Evolutionary conservation across 2,797 vertebrate species (phyloP).

Genomic region (Takifugu ocellatus): DNA sequence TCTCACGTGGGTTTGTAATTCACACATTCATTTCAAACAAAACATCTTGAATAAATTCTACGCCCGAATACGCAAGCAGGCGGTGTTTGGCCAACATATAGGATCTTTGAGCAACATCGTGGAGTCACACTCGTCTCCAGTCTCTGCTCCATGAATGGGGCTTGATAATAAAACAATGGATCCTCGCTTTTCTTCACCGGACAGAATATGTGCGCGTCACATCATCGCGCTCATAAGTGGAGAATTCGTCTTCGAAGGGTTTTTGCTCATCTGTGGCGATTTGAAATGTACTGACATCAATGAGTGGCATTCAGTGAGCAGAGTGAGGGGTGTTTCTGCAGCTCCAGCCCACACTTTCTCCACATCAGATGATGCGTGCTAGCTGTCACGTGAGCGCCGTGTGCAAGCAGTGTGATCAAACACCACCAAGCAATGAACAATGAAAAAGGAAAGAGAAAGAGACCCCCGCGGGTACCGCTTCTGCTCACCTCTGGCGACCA

Average conservation of each 20-base stretch:
- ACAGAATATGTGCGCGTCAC: not conserved
- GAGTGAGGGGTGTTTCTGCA: conserved; percentile 38
- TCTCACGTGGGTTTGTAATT: conserved; percentile 15
- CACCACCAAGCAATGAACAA: conserved; percentile 15
- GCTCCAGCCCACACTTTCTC: conserved; percentile 35
- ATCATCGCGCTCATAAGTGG: conserved; percentile 8
- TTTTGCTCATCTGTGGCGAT: conserved; percentile 15
- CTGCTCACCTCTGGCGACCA: conserved; percentile 63
- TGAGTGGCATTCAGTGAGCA: conserved; percentile 24
- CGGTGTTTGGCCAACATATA: too few relatives aligned
- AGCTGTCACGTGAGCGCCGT: conserved; percentile 66
- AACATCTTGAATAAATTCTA: conserved; percentile 17
- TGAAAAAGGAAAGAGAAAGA: conserved; percentile 20
- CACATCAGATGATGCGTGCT: conserved; percentile 65
- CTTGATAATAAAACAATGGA: not conserved
- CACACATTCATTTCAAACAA: conserved; percentile 23
- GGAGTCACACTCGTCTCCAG: conserved; percentile 2
- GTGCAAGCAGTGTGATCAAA: conserved; percentile 53
- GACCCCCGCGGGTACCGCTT: conserved; percentile 44
- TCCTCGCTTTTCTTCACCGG: not conserved
- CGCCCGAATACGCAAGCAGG: conserved; percentile 8
- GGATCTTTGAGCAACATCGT: not conserved
- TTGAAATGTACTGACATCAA: conserved; percentile 28
- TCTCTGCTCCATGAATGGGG: not conserved
- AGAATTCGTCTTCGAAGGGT: conserved; percentile 9